Conservation (phyloP, 2,888 invertebrate species). For the Phaedon cochleariae region DNA sequence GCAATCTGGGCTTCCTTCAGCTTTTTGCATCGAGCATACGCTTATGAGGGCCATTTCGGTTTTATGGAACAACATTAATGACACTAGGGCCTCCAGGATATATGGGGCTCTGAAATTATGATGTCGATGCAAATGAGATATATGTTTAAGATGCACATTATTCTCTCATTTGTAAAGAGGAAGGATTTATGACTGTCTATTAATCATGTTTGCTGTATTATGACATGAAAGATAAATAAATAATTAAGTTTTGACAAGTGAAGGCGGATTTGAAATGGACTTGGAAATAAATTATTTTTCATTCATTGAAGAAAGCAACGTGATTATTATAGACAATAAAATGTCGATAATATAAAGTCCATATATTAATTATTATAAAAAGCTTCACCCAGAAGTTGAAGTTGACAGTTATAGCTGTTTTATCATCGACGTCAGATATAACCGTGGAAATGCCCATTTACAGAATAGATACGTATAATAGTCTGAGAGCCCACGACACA, state of each 20-base stretch:
- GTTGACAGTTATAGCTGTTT: too few species aligned
- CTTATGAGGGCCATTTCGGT: constrained; percentile 52
- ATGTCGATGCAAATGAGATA: background rate
- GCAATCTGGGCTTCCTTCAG: constrained; percentile 50
- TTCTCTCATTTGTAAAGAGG: background rate
- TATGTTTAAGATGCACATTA: background rate
- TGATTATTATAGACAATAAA: too few species aligned
- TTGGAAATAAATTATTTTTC: too few species aligned
- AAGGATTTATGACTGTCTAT: background rate
- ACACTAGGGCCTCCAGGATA: constrained; percentile 16
- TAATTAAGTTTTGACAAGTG: background rate
- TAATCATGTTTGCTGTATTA: constrained; percentile 1
- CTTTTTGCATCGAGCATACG: constrained; percentile 52
- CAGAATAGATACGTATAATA: too few species aligned
- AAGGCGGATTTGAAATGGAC: background rate
- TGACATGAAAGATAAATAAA: background rate
- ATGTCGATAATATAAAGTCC: too few species aligned
- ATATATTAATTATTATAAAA: too few species aligned
- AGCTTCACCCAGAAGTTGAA: too few species aligned
- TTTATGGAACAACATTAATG: constrained; percentile 56
- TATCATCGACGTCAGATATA: too few species aligned
- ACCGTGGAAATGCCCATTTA: too few species aligned
- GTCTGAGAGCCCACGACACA: too few species aligned
- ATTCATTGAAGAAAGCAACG: too few species aligned
- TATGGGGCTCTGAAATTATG: constrained; percentile 5